Conservation (phyloP, 1,140 invertebrate species). For the Eupeodes corollae region DNA sequence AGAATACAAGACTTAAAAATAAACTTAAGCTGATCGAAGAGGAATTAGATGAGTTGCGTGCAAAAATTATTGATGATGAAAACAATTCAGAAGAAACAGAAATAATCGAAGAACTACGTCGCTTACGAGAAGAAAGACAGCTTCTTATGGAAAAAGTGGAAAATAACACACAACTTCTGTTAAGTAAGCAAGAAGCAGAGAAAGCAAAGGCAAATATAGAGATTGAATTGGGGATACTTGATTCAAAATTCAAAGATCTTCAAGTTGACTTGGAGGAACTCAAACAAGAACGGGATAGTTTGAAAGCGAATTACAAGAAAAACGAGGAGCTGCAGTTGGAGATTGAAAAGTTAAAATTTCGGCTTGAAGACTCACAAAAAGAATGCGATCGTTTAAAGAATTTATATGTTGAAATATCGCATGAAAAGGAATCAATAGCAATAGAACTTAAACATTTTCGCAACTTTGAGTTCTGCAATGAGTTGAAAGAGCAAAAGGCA, state of each 20-base stretch:
- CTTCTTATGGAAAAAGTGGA: constrained; percentile 10
- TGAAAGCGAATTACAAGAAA: constrained; percentile 16
- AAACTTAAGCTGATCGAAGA: constrained; percentile 20
- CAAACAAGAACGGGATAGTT: constrained; percentile 17
- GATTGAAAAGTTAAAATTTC: constrained; percentile 26
- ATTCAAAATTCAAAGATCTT: constrained; percentile 11
- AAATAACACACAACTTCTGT: constrained; percentile 1
- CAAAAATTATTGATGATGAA: not conserved
- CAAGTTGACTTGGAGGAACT: constrained; percentile 18
- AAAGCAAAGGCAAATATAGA: not conserved
- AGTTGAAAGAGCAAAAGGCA: constrained; percentile 23
- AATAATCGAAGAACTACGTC: constrained; percentile 1
- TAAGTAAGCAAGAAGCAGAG: constrained; percentile 1
- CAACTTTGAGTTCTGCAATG: constrained; percentile 17
- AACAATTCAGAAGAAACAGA: constrained; percentile 5
- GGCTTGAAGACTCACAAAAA: constrained; percentile 25
- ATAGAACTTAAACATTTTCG: constrained; percentile 23
- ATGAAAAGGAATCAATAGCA: constrained; percentile 23
- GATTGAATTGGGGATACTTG: constrained; percentile 8
- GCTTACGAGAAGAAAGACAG: constrained; percentile 9
- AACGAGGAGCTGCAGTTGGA: constrained; percentile 12
- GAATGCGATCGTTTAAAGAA: constrained; percentile 31
- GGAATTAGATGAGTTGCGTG: constrained; percentile 13
- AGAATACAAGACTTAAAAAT: constrained; percentile 19
- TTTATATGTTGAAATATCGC: constrained; percentile 27